A percentile compares a stretch with the other conserved stretches of the same genome.
These are phyloP conservation scores for Synergus japonicus DNA, from an alignment of 2,888 invertebrate genomes.

Conservation along the genomic window DNA sequence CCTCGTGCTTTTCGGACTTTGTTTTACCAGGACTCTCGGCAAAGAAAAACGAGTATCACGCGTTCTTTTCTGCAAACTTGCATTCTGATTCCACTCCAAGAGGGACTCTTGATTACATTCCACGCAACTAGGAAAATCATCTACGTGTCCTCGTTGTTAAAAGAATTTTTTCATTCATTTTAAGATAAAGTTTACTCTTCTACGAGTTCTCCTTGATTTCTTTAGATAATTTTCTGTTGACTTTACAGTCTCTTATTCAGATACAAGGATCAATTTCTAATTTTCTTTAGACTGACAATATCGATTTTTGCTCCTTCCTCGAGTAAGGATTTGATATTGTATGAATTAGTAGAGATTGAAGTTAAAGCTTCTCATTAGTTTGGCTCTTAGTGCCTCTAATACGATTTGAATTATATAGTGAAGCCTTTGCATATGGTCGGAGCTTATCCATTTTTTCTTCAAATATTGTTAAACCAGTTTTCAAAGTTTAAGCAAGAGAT, in stretches of 20 bases:
- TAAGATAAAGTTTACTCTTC: neutral
- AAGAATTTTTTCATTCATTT: neutral
- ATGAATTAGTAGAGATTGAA: neutral
- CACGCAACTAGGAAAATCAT: neutral
- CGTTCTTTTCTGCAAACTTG: neutral
- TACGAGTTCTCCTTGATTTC: neutral
- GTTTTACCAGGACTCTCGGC: conserved; percentile 4
- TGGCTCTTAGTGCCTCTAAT: no score
- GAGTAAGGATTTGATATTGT: neutral
- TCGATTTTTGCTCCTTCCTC: neutral
- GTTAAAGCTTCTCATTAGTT: neutral
- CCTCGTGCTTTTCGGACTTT: conserved; percentile 30
- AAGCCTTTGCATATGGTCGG: neutral
- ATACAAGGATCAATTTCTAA: neutral
- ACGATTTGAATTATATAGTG: neutral
- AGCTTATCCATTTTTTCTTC: neutral
- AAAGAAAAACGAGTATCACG: neutral
- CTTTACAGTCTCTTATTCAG: no score
- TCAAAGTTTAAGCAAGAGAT: no score
- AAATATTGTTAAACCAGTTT: no score
- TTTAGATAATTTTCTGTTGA: neutral
- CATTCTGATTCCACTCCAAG: neutral
- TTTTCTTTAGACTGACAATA: neutral
- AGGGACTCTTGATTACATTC: conserved; percentile 10
- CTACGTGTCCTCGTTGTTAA: neutral